Evolutionary conservation across 2,888 invertebrate species (phyloP), one percentile per base, ranked within the genome.

Genomic region (Drosophila macrospina): DNA sequence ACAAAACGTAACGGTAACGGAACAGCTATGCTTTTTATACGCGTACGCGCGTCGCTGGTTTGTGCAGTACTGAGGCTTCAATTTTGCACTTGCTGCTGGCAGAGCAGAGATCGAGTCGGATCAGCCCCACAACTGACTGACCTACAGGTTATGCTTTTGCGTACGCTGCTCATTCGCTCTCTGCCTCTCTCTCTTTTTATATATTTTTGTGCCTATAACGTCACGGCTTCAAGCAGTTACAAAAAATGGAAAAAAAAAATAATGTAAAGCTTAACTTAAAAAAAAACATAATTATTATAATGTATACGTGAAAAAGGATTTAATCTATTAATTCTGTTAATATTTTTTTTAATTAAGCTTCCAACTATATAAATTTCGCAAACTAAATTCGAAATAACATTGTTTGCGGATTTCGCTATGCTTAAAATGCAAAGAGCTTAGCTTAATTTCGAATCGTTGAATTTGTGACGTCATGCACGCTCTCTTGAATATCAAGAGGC

Each of bases 81-180:
- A 67, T 74, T 87, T 87, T 75, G 85, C 89, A 89, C 89, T 85
- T 89, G 89, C 88, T 72, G 62, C 71, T 56, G 82, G 24, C 69
- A 57, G 63, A 70, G 60, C 75, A 54, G 16, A 13, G 50, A 51
- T 66, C 60, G 60, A 36, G 28, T 51, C 74, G 56, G 59, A 68
- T 56, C 74, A 48, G 44, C 34, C 10, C 44, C 44, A 55, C 32
- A 54, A 41, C 32, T 13, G 34, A 30, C 34, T 24, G 52, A 61
- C 39, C 51, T 41, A 34, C 60, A 60, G 60, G 60, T 55, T 54
- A 42, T 24, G 13, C 54, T 42, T n/a, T 26, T 26, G 11, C 41
- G n/a, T 32, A n/a, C 30, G 13, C 54, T 26, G 13, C n/a, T 52
- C 39, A 3, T 5, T 52, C 8, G 42, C 24, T 20, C 41, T n/a